Percentiles rank a stretch among this genome's conserved stretches.
These are phyloP conservation scores for Seison nebaliae DNA, from an alignment of 1,140 invertebrate genomes.

Conservation along the genomic window DNA sequence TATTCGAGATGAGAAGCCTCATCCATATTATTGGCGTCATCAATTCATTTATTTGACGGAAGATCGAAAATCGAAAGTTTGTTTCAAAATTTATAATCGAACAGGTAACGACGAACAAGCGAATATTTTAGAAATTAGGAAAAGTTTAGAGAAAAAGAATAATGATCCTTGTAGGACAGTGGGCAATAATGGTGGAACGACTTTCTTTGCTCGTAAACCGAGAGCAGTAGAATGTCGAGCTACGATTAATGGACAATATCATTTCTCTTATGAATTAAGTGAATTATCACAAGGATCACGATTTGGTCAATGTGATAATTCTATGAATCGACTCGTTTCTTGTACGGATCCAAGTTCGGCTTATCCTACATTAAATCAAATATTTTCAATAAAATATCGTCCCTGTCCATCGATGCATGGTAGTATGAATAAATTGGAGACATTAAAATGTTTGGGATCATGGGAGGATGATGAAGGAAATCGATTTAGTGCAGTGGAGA, in stretches of 20 bases:
- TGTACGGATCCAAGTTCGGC: slow-evolving; percentile 10
- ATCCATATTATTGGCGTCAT: too few species aligned
- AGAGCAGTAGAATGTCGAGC: slow-evolving; percentile 2
- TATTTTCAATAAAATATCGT: slow-evolving; percentile 7
- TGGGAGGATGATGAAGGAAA: slow-evolving; percentile 9
- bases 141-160: too few species aligned
- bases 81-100: neutral
- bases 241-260: slow-evolving; percentile 11
- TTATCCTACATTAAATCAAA: slow-evolving; percentile 9
- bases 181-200: too few species aligned
- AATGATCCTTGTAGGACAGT: too few species aligned
- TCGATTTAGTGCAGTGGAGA: slow-evolving; percentile 9
- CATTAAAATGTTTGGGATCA: slow-evolving; percentile 7
- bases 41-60: too few species aligned
- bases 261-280: slow-evolving; percentile 11
- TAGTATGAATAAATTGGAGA: slow-evolving; percentile 1
- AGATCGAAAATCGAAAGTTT: too few species aligned
- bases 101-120: too few species aligned
- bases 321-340: slow-evolving; percentile 3
- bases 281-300: slow-evolving; percentile 1
- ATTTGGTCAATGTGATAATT: slow-evolving; percentile 10
- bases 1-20: too few species aligned
- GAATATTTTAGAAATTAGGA: neutral
- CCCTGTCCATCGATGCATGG: slow-evolving; percentile 7
- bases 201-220: too few species aligned